Percentiles rank a stretch among this genome's conserved stretches.
Evolutionary conservation across 2,113 vertebrate species (phyloP).

Genomic region (Gila orcuttii): DNA sequence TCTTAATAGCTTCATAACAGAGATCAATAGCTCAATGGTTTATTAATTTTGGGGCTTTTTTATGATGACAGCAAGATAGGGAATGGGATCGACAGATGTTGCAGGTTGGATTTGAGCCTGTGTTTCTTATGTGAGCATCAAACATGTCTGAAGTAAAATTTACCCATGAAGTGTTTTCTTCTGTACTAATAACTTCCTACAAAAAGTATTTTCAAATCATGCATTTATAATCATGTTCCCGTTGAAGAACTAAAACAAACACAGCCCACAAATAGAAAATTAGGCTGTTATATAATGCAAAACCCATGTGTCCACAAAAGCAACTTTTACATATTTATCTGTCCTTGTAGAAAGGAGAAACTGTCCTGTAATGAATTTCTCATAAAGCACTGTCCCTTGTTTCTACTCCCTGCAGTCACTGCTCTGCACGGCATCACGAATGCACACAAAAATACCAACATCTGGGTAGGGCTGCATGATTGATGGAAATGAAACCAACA

Average conservation of each 20-base stretch:
- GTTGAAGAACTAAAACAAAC: not conserved
- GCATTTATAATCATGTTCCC: not conserved
- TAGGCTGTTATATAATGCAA: conserved; percentile 14
- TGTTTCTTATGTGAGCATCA: not conserved
- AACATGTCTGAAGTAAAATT: not conserved
- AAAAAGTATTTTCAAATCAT: not conserved
- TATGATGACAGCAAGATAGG: not conserved
- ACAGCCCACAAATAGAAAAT: not conserved
- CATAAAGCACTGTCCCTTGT: not conserved
- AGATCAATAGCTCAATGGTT: not conserved
- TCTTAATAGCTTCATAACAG: not conserved
- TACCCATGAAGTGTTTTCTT: conserved; percentile 1
- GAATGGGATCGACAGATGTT: not conserved
- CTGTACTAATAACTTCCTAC: not conserved
- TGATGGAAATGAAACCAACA: not conserved
- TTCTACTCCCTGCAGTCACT: conserved; percentile 9
- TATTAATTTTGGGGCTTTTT: not conserved
- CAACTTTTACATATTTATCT: conserved; percentile 5
- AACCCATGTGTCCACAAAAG: not conserved
- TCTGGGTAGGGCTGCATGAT: not conserved
- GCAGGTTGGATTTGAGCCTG: not conserved
- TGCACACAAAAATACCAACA: conserved; percentile 15
- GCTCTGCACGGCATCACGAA: conserved; percentile 4
- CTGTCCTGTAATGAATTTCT: conserved; percentile 17
- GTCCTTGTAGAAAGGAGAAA: not conserved